These are phyloP conservation scores for Platanista minor DNA, from an alignment of 2,113 vertebrate genomes.

Conservation along the genomic window DNA sequence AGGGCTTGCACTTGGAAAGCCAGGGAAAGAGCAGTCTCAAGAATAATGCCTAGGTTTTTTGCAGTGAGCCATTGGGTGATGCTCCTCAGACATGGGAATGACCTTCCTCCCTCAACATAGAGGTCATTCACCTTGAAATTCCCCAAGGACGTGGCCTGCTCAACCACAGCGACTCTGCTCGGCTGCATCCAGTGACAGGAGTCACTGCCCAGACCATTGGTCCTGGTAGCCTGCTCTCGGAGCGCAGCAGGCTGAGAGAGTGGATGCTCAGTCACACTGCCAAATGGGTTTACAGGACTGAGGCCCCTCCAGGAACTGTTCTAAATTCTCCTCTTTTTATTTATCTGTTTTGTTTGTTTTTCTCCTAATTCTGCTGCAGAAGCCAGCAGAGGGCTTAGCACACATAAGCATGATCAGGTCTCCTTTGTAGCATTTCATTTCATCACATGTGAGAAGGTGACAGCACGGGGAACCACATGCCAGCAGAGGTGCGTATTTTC, in stretches of 20 bases:
- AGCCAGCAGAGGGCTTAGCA: neutral
- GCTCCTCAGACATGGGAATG: neutral
- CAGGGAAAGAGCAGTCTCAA: neutral
- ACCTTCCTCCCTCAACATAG: neutral
- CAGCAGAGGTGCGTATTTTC: neutral
- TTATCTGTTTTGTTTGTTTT: neutral
- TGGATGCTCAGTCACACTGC: no score
- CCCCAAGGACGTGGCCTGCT: rapidly evolving
- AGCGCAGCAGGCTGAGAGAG: neutral
- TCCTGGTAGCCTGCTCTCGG: neutral
- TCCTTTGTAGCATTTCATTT: neutral
- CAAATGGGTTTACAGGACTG: neutral
- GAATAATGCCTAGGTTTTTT: neutral
- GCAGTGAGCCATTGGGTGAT: neutral
- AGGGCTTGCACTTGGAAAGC: neutral
- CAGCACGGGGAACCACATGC: rapidly evolving
- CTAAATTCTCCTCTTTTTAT: neutral
- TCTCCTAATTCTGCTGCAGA: neutral
- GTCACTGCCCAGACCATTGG: no score
- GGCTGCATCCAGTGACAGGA: no score
- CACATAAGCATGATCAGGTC: neutral
- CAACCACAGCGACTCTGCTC: neutral
- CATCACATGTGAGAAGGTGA: neutral
- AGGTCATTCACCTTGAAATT: no score
- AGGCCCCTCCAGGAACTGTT: neutral